phyloP scores from a whole-genome alignment of 1,140 invertebrate genomes.

The Agrypnia vestita region DNA sequence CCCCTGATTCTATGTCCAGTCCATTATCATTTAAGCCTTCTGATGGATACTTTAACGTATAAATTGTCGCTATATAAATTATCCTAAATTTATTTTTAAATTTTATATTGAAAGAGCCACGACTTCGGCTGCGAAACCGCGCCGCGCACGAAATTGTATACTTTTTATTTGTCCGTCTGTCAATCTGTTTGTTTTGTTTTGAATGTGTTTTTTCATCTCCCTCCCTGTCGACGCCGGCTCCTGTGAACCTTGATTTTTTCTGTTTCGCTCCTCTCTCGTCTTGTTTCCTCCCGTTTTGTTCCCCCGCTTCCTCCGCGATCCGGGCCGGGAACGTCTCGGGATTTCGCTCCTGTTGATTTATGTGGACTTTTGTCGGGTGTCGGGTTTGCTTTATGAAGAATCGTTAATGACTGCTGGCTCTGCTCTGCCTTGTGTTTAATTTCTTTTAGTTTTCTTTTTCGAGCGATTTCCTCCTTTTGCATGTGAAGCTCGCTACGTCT shows the following conservation, averaged over 20 bases:
- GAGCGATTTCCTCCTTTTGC: too few relatives aligned
- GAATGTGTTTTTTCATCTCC: background rate
- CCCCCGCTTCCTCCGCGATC: background rate
- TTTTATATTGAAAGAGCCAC: too few relatives aligned
- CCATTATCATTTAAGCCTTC: too few relatives aligned
- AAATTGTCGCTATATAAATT: background rate
- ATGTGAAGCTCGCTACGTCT: too few relatives aligned
- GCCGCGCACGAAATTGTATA: too few relatives aligned
- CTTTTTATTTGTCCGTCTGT: conserved; percentile 10
- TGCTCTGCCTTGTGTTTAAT: too few relatives aligned
- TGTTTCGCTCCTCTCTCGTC: background rate
- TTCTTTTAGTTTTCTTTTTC: too few relatives aligned
- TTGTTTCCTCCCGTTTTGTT: background rate
- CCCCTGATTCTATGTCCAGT: too few relatives aligned
- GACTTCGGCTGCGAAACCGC: too few relatives aligned
- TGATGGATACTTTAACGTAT: too few relatives aligned
- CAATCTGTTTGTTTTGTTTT: conserved; percentile 15
- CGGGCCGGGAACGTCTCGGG: background rate
- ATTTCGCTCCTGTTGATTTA: background rate
- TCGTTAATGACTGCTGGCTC: background rate
- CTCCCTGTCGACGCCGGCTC: conserved; percentile 15
- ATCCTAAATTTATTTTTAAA: background rate
- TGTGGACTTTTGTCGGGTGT: conserved; percentile 15
- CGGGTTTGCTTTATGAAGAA: conserved; percentile 11
- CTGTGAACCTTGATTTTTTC: conserved; percentile 13